These are phyloP conservation scores for Arizona elegans DNA, from an alignment of 2,113 vertebrate genomes.

Conservation along the genomic window DNA sequence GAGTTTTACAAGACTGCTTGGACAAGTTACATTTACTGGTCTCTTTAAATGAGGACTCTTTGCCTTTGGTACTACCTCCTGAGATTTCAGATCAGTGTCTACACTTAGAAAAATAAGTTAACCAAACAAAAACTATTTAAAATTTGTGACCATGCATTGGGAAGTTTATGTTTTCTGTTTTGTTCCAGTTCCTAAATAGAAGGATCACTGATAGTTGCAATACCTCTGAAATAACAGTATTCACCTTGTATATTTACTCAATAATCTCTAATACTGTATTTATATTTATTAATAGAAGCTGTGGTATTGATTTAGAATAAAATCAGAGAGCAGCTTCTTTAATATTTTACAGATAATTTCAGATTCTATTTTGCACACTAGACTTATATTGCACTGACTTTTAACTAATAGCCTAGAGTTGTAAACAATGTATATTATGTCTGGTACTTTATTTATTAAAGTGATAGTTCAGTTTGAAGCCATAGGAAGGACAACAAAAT, in stretches of 20 bases:
- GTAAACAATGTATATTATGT: constrained; percentile 26
- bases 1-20: constrained; percentile 73
- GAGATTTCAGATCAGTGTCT: constrained; percentile 52
- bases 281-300: not conserved
- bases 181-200: not conserved
- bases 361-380: not conserved
- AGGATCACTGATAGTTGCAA: fast-evolving
- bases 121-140: not conserved
- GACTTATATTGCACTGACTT: constrained; percentile 5
- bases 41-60: constrained; percentile 76
- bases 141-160: not conserved
- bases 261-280: not conserved
- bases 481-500: not conserved
- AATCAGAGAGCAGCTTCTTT: fast-evolving
- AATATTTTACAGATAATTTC: not conserved
- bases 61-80: constrained; percentile 63
- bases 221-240: not conserved
- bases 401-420: not conserved
- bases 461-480: not conserved
- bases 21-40: constrained; percentile 80
- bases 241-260: fast-evolving
- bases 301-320: fast-evolving
- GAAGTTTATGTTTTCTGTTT: not conserved
- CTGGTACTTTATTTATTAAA: constrained; percentile 28
- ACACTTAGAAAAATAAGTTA: constrained; percentile 16